phyloP scores from a whole-genome alignment of 2,797 vertebrate species.

The Amniataba percoides region DNA sequence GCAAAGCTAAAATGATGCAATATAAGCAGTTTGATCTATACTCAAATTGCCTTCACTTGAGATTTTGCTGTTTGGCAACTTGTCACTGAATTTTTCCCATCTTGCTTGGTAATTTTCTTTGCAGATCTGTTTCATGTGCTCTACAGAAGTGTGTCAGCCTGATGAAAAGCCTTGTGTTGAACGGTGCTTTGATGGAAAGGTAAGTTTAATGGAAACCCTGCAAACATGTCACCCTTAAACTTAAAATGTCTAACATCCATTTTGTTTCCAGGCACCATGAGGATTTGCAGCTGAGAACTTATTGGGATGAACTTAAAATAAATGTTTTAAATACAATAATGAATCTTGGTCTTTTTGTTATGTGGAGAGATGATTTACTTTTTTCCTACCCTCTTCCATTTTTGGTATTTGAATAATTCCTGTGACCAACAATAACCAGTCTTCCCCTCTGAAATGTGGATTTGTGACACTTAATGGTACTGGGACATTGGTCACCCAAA shows the following conservation, averaged over 20 bases:
- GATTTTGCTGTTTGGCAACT: not conserved
- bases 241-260: not conserved
- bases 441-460: too few relatives aligned
- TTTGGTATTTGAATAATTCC: too few relatives aligned
- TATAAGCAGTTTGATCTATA: not conserved
- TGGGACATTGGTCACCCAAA: too few relatives aligned
- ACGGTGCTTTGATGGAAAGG: constrained; percentile 78
- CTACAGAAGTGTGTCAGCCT: constrained; percentile 80
- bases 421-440: too few relatives aligned
- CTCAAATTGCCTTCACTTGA: too few relatives aligned
- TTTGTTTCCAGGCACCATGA: constrained; percentile 24
- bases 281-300: not conserved
- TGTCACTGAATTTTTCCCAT: not conserved
- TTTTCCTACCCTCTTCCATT: too few relatives aligned
- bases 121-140: constrained; percentile 87
- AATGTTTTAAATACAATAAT: too few relatives aligned
- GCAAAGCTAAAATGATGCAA: not conserved
- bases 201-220: constrained; percentile 13
- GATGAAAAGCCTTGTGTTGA: constrained; percentile 66
- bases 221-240: accelerated
- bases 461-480: too few relatives aligned
- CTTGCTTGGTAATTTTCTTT: not conserved
- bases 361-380: too few relatives aligned
- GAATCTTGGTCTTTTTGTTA: too few relatives aligned
- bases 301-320: not conserved